Evolutionary conservation across 2,797 vertebrate genomes (phyloP), one percentile per base, ranked within the genome.

Genomic region (Catamblyrhynchus diadema): DNA sequence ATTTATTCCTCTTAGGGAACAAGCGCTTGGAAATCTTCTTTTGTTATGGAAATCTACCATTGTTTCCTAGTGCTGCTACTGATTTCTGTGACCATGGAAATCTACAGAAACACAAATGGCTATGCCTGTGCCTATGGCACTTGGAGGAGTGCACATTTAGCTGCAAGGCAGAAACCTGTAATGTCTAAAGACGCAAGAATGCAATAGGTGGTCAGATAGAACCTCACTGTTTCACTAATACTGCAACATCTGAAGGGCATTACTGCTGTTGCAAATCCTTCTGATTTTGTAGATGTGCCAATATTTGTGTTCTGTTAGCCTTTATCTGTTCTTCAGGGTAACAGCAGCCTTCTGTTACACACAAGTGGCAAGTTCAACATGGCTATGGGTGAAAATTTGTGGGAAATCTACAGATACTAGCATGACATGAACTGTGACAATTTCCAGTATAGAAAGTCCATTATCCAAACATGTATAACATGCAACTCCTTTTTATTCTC

Each of bases 21-120:
- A 81, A 87, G 79, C 2, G 1, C 8, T 80, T 73, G 41, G 41
- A 70, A 70, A 54, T 48, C 33, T 86, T 96, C 56, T 85, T 96
- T 96, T 92, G 60, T 96, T 77, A 96, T 94, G 90, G 78, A 95
- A 94, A 95, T 96, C 30, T 67, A 62, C 56, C 39, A 94, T 93
- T 94, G 81, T 95, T 94, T 82, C 62, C 64, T 23, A 88, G 32
- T 59, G 89, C 67, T 92, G 70, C 77, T 79, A n/a, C 59, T n/a
- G 73, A 82, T 88, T 93, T 90, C 48, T 73, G 92, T 80, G 93
- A 67, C 83, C 83, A 84, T 67, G 74, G 81, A 88, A 86, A 95
- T 86, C 88, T 82, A 66, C 10, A 88, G 83, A 96, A 92, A 88
- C 42, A 93, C 41, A 79, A 88, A 88, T n/a, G 23, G 69, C 35